phyloP scores from a whole-genome alignment of 1,140 invertebrate genomes.

The Brachionus manjavacas region DNA sequence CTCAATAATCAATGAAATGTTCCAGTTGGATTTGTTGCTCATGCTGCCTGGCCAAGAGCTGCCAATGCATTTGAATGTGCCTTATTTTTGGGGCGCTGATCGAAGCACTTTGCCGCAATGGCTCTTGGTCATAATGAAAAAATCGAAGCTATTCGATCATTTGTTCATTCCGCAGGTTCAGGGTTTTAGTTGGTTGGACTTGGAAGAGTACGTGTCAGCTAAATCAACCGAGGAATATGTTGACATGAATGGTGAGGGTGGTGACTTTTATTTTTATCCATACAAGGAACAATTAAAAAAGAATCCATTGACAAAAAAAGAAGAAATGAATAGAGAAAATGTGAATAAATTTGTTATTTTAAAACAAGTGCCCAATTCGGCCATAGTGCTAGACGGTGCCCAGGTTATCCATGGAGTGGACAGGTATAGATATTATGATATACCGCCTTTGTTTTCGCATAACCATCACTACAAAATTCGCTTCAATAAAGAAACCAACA shows the following conservation, averaged over 20 bases:
- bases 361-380: constrained; percentile 7
- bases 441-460: constrained; percentile 24
- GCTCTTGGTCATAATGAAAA: constrained; percentile 37
- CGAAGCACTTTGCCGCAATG: constrained; percentile 14
- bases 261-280: constrained; percentile 41
- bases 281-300: not conserved
- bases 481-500: not conserved
- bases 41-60: constrained; percentile 38
- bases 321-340: not conserved
- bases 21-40: constrained; percentile 18
- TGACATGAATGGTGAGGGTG: constrained; percentile 16
- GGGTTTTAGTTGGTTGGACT: constrained; percentile 27
- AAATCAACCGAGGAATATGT: not conserved
- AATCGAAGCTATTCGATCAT: constrained; percentile 21
- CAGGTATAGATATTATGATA: constrained; percentile 7
- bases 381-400: constrained; percentile 11
- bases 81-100: constrained; percentile 39
- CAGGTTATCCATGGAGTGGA: constrained; percentile 33
- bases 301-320: not conserved
- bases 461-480: constrained; percentile 29
- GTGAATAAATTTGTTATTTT: constrained; percentile 35
- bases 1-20: not conserved
- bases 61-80: constrained; percentile 39
- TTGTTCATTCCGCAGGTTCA: constrained; percentile 39
- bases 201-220: not conserved